A percentile compares a stretch with the other conserved stretches of the same genome.
Evolutionary conservation across 1,140 invertebrate species (phyloP).

Genomic region (Dendrolimus punctatus): DNA sequence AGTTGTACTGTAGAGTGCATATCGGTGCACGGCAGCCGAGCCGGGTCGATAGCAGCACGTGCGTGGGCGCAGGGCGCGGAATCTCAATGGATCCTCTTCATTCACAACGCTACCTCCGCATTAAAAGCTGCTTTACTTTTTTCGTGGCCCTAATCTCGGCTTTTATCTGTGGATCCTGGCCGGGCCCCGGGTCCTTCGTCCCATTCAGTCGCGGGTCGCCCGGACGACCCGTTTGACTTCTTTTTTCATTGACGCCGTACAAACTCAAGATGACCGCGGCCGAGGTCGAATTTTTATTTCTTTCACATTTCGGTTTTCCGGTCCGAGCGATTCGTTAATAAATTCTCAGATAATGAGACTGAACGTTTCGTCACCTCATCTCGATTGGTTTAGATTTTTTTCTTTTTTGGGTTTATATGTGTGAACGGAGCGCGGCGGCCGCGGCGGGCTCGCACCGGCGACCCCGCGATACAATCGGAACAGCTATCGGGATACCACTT

Average conservation of each 20-base stretch:
- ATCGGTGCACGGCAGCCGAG: slow-evolving; percentile 23
- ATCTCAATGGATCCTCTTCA: slow-evolving; percentile 65
- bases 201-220: slow-evolving; percentile 61
- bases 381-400: slow-evolving; percentile 61
- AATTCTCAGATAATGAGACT: slow-evolving; percentile 71
- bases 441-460: slow-evolving; percentile 42
- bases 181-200: slow-evolving; percentile 52
- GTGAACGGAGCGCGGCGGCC: slow-evolving; percentile 35
- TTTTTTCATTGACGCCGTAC: slow-evolving; percentile 67
- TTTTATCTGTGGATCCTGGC: slow-evolving; percentile 63
- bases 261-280: slow-evolving; percentile 65
- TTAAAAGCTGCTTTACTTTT: slow-evolving; percentile 64
- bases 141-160: slow-evolving; percentile 60
- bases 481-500: slow-evolving; percentile 48
- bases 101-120: slow-evolving; percentile 66
- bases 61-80: slow-evolving; percentile 48
- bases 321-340: slow-evolving; percentile 69
- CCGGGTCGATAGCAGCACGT: slow-evolving; percentile 21
- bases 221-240: slow-evolving; percentile 59
- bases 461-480: slow-evolving; percentile 54
- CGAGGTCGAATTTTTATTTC: slow-evolving; percentile 70
- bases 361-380: slow-evolving; percentile 71
- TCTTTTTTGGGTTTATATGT: slow-evolving; percentile 60
- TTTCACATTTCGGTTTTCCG: slow-evolving; percentile 70
- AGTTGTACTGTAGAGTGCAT: slow-evolving; percentile 26